Evolutionary conservation across 2,113 vertebrate species (phyloP).

Genomic region (Gobiocypris rarus): DNA sequence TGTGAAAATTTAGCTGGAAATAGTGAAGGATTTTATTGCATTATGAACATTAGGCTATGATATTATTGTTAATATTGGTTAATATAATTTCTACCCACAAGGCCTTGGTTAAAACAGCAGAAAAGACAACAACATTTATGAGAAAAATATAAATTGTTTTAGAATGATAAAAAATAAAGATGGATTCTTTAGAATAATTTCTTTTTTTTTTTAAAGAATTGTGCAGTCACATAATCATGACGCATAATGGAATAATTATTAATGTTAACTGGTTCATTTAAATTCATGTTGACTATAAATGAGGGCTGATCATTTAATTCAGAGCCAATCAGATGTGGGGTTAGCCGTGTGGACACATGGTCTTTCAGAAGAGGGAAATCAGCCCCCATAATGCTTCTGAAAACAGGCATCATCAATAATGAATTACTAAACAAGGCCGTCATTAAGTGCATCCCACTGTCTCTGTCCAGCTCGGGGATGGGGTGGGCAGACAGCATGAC

Average conservation of each 20-base stretch:
- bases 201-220: not conserved
- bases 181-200: not conserved
- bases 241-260: not conserved
- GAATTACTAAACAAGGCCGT: constrained; percentile 49
- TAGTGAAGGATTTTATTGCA: not conserved
- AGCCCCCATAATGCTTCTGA: constrained; percentile 43
- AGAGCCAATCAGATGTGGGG: not conserved
- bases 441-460: constrained; percentile 44
- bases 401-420: constrained; percentile 56
- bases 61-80: too few species aligned
- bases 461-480: constrained; percentile 28
- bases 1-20: not conserved
- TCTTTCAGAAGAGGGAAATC: constrained; percentile 34
- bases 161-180: too few species aligned
- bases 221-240: not conserved
- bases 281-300: not conserved
- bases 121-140: not conserved
- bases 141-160: too few species aligned
- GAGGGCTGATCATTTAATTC: not conserved
- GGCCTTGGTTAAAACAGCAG: not conserved
- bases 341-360: constrained; percentile 16
- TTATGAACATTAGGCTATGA: too few species aligned
- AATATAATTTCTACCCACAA: not conserved
- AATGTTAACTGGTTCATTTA: not conserved
- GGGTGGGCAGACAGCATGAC: constrained; percentile 21